Evolutionary conservation across 2,113 vertebrate species (phyloP), one percentile per base, ranked within the genome.

Genomic region (Ammodytes marinus): DNA sequence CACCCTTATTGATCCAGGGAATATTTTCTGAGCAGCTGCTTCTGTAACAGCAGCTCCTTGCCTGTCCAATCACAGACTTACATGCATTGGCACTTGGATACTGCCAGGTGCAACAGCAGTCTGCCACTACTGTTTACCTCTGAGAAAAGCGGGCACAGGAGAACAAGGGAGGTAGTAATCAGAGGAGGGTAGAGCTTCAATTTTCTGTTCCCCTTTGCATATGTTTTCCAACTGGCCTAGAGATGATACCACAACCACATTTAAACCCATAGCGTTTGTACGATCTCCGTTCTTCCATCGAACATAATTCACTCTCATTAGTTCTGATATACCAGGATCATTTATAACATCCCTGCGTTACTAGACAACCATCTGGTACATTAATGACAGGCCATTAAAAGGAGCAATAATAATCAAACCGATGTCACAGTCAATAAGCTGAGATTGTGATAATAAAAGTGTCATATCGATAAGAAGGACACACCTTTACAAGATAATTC

Each of bases 351-450:
- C 12, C 8, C 55, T 42, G 55, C 66, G 12, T 39, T 58, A n/a
- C 27, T 53, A 71, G 52, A 59, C 60, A 69, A 64, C 74, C 74
- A 82, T 82, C 79, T 82, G 84, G 19, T 59, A 15, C 8, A 27
- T 59, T 74, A 77, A 69, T 61, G 73, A 68, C 68, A 58, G 63
- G 78, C 39, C 57, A 69, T 85, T 58, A 27, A 77, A 57, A 63
- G 58, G 39, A 43, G 74, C 45, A 37, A 74, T 74, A 47, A 74
- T 69, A 69, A 78, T 82, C 39, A 78, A 81, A 74, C 69, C 72
- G 10, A 77, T 69, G 69, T 59, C 79, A 78, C 74, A 74, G 52
- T 59, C 65, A 58, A 43, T 81, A 27, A 81, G 13, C 43, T 63
- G 35, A 14, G 19, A 72, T 49, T 69, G 54, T 55, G 61, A 83